Base-by-base conservation (phyloP, 2,888 invertebrate species). In the Idaea dimidiata region DNA sequence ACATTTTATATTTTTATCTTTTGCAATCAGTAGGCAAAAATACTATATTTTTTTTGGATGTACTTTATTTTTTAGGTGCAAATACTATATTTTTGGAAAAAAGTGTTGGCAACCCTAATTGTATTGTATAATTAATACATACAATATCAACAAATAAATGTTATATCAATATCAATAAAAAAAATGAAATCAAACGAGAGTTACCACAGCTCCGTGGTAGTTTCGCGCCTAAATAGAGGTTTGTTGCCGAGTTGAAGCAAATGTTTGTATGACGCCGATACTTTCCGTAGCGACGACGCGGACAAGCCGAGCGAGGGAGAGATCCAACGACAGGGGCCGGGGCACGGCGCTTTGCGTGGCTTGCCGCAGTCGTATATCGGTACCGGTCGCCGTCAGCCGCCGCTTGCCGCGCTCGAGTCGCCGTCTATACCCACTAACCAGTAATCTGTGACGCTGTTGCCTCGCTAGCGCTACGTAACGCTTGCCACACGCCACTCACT, bases 221-320 rank as follows among this genome's bases (percentile, higher is more conserved):
- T 43, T 43, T 43, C 43, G 8, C 43, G 43, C 43, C 43, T 43
- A 43, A 43, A 43, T 33, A 33, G 33, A 33, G 8, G 33, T 33
- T 33, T 6, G 14, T 33, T 43, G 14, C 8, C 14, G 3, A 1
- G 10, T 1, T 14, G 1, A 43, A 14, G 43, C 43, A 43, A 43
- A 43, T 43, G 43, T 43, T 43, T 43, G 43, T 43, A 43, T 43
- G 43, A 43, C 43, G 43, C 43, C 14, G 10, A 43, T 43, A 43
- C 8, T 43, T 14, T 43, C 72, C 80, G 81, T 82, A 80, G 82
- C 75, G 81, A n/a, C n/a, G n/a, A n/a, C n/a, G n/a, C n/a, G n/a
- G n/a, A n/a, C n/a, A n/a, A n/a, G n/a, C n/a, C n/a, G 80, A 62
- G 77, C 74, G 18, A 80, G 78, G 58, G 80, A 70, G 16, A 72